These are phyloP conservation scores for Parelbella ahira DNA, from an alignment of 2,888 invertebrate genomes.

Conservation along the genomic window DNA sequence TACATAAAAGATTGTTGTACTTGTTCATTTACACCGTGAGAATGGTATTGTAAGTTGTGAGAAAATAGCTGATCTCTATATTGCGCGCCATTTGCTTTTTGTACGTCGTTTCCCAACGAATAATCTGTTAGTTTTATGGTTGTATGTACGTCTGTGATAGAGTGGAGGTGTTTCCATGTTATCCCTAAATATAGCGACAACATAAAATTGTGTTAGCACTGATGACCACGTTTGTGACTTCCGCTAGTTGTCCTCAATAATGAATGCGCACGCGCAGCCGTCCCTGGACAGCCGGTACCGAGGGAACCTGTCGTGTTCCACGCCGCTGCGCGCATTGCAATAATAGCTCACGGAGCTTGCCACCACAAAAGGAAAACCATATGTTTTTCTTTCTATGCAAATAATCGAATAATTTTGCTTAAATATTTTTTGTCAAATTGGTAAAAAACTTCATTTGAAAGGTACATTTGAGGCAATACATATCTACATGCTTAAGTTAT, in stretches of 20 bases:
- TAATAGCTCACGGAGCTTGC: slow-evolving; percentile 47
- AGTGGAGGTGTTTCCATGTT: too few relatives aligned
- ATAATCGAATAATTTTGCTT: too few relatives aligned
- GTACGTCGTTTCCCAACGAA: neutral
- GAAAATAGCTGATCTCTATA: neutral
- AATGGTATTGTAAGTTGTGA: neutral
- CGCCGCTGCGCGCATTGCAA: slow-evolving; percentile 55
- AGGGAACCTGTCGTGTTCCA: slow-evolving; percentile 72
- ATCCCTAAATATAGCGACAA: slow-evolving; percentile 33
- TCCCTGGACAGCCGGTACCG: slow-evolving; percentile 45
- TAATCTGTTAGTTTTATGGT: too few relatives aligned
- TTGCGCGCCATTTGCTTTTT: neutral
- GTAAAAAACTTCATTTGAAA: too few relatives aligned
- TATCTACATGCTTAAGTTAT: too few relatives aligned
- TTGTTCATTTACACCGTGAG: slow-evolving; percentile 1
- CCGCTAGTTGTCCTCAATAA: slow-evolving; percentile 64
- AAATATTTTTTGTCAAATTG: too few relatives aligned
- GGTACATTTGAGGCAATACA: too few relatives aligned
- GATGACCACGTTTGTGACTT: slow-evolving; percentile 49
- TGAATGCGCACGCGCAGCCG: slow-evolving; percentile 51
- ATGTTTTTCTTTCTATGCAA: slow-evolving; percentile 28
- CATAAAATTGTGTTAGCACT: slow-evolving; percentile 35
- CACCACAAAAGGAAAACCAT: slow-evolving; percentile 32
- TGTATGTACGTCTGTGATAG: too few relatives aligned
- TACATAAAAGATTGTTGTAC: too few relatives aligned